Percentiles rank a stretch among this genome's conserved stretches.
phyloP scores from a whole-genome alignment of 2,797 vertebrate genomes.

The Hyperoplus immaculatus region DNA sequence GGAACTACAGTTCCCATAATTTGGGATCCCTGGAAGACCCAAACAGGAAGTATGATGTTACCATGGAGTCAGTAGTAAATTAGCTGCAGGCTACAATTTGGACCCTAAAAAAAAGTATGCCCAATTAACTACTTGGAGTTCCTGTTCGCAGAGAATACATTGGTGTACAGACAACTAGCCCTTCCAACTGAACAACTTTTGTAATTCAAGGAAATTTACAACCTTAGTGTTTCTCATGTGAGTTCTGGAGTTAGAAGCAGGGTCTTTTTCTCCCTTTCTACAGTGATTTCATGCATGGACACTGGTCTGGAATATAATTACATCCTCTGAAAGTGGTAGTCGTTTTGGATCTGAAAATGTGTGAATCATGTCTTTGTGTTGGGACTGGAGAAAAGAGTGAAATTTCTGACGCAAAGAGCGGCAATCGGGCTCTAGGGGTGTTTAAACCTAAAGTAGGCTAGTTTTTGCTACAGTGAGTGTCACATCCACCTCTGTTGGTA shows the following conservation, averaged over 20 bases:
- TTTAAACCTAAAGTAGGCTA: background rate
- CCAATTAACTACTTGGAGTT: background rate
- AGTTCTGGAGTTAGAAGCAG: background rate
- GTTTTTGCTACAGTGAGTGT: no score
- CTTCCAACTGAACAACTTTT: background rate
- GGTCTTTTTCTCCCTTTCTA: background rate
- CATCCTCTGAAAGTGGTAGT: background rate
- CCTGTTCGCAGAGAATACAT: background rate
- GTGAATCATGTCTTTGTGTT: background rate
- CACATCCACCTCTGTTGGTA: no score
- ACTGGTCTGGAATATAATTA: background rate
- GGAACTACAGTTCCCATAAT: background rate
- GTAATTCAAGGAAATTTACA: background rate
- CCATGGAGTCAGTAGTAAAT: background rate
- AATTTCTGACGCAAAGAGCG: background rate
- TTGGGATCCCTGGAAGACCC: background rate
- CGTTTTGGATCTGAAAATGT: background rate
- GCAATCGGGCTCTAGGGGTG: rapidly evolving
- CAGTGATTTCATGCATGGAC: no score
- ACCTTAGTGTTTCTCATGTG: background rate
- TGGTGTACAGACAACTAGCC: background rate
- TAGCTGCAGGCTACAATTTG: background rate
- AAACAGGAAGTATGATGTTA: background rate
- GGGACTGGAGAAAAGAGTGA: background rate
- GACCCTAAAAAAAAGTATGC: background rate